Evolutionary conservation across 2,113 vertebrate species (phyloP), one percentile per base, ranked within the genome.

Genomic region (Chloebia gouldiae): DNA sequence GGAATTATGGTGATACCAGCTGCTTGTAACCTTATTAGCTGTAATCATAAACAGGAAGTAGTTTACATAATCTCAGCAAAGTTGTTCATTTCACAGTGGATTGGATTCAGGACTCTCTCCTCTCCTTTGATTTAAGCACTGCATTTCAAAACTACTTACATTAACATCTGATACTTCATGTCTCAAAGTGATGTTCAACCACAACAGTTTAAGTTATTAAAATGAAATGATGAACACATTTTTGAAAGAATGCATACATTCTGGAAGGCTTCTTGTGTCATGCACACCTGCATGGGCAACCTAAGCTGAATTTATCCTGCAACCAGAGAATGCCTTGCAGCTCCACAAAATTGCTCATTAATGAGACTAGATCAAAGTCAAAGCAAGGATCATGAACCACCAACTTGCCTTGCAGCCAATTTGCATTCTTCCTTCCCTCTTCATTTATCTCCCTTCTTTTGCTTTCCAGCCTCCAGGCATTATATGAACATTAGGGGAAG

Each of bases 311-410:
- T 95, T 87, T 91, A 44, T 92, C 59, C 81, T 91, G 66, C 63
- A 92, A 85, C 50, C 66, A 77, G 27, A 86, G 30, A 91, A 84
- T 49, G 91, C 65, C 57, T 91, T 76, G 35, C 45, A 92, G 50
- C 77, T 94, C 89, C 7, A 2, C 42, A 88, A 92, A 95, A 89
- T 45, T 82, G 45, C 35, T 95, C 81, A 66, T 87, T 95, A 92
- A 89, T 92, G 50, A 93, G 63, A 87, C 81, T 76, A 81, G 81
- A 96, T 93, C 81, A 96, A 91, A 95, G 87, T 59, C 75, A 94
- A 95, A 92, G 78, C 59, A 87, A 95, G 77, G 86, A 94, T 90
- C 82, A 69, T 83, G 92, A 97, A 86, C 75, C 14, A 90, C 64
- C 33, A 95, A 86, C 71, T 90, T 94, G 79, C 63, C 79, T 95